These are phyloP conservation scores for Pterostichus niger DNA, from an alignment of 2,888 invertebrate genomes.

Conservation along the genomic window DNA sequence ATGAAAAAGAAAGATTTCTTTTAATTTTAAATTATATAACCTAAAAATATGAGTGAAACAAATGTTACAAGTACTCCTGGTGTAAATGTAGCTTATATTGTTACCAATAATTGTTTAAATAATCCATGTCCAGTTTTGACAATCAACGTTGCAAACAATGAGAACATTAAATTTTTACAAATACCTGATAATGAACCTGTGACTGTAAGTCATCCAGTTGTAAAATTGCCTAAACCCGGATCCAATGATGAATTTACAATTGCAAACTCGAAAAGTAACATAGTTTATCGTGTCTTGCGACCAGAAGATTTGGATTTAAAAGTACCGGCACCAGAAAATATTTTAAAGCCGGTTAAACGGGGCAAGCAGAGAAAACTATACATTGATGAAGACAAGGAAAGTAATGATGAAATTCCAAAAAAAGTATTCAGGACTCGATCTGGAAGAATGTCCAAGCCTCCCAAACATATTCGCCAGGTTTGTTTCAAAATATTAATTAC, in stretches of 20 bases:
- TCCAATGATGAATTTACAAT: slow-evolving; percentile 12
- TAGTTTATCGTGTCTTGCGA: slow-evolving; percentile 73
- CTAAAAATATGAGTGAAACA: slow-evolving; percentile 39
- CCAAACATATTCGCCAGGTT: slow-evolving; percentile 73
- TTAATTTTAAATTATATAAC: slow-evolving; percentile 13
- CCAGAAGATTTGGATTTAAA: slow-evolving; percentile 73
- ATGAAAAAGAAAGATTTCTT: neutral
- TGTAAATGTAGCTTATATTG: slow-evolving; percentile 4
- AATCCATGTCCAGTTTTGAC: slow-evolving; percentile 27
- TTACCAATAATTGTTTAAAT: neutral
- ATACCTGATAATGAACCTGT: slow-evolving; percentile 34
- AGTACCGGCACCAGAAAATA: slow-evolving; percentile 15
- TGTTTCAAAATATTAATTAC: slow-evolving; percentile 28
- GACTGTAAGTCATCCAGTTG: slow-evolving; percentile 18
- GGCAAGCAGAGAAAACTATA: slow-evolving; percentile 69
- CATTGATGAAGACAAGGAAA: slow-evolving; percentile 65
- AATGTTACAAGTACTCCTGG: slow-evolving; percentile 13
- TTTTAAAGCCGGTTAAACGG: slow-evolving; percentile 31
- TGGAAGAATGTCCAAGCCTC: slow-evolving; percentile 74
- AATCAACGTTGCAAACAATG: slow-evolving; percentile 25
- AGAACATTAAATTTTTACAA: slow-evolving; percentile 16
- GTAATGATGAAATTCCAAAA: slow-evolving; percentile 59
- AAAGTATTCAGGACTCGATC: slow-evolving; percentile 72
- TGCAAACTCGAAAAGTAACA: slow-evolving; percentile 11
- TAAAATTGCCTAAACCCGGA: neutral